Conservation (phyloP, 2,888 invertebrate genomes). For the Argyra leucocephala region DNA sequence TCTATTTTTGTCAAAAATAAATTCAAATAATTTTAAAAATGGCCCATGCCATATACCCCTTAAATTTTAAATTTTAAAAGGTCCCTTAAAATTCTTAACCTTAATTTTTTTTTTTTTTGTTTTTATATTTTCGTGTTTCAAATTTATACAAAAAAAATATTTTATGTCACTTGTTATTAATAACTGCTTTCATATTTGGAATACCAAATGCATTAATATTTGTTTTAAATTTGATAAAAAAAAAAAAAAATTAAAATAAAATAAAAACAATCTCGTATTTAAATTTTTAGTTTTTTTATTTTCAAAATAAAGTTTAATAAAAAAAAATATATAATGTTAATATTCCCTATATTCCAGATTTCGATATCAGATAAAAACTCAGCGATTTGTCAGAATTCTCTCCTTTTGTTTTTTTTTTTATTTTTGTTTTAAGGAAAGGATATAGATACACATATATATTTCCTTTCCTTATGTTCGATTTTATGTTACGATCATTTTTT, state of each 20-base stretch:
- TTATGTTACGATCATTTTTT: conserved; percentile 2
- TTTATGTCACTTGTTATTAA: conserved; percentile 1
- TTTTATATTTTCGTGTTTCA: no score
- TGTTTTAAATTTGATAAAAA: conserved; percentile 4
- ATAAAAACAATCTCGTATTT: not conserved
- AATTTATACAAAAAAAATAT: not conserved
- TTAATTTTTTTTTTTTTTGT: no score
- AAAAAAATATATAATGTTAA: not conserved
- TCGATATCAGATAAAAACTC: not conserved
- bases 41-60: no score
- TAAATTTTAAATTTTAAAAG: no score
- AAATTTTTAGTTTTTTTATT: not conserved
- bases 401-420: not conserved
- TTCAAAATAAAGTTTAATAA: not conserved
- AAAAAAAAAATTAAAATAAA: not conserved
- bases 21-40: no score
- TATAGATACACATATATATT: not conserved
- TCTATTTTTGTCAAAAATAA: no score
- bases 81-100: no score
- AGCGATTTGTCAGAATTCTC: not conserved
- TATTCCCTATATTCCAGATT: not conserved
- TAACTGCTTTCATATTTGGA: not conserved
- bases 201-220: conserved; percentile 3
- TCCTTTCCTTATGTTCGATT: not conserved
- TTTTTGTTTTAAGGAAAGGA: not conserved